These are phyloP conservation scores for Morpho achilles DNA, from an alignment of 2,888 invertebrate genomes.

Conservation along the genomic window DNA sequence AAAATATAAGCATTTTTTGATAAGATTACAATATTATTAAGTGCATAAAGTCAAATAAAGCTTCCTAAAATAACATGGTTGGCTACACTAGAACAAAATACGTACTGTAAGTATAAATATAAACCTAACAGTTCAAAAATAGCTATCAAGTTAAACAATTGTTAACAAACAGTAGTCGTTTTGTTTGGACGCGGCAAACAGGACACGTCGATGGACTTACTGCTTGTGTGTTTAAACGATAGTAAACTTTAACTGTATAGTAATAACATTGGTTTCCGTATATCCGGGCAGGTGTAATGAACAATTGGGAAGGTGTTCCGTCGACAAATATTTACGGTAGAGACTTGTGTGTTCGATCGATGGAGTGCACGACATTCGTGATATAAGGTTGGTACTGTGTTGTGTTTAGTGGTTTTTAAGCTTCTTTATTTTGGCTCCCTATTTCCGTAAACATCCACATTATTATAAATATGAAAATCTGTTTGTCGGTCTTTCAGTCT, in stretches of 20 bases:
- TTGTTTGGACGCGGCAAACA: conserved; percentile 42
- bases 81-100: background rate
- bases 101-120: conserved; percentile 8
- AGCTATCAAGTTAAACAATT: conserved; percentile 51
- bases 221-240: conserved; percentile 4
- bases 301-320: conserved; percentile 41
- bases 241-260: conserved; percentile 25
- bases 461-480: too few relatives aligned
- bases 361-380: conserved; percentile 26
- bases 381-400: conserved; percentile 21
- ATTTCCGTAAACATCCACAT: too few relatives aligned
- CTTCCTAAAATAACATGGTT: too few relatives aligned
- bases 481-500: too few relatives aligned
- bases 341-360: conserved; percentile 23
- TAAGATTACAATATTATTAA: background rate
- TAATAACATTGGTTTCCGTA: conserved; percentile 31
- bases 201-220: conserved; percentile 42
- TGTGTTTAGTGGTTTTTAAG: background rate
- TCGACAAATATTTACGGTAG: conserved; percentile 35
- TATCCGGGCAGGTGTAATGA: conserved; percentile 21
- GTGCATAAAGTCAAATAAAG: background rate
- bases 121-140: conserved; percentile 42
- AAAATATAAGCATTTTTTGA: too few relatives aligned
- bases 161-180: conserved; percentile 40
- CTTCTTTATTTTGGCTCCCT: too few relatives aligned